Evolutionary conservation across 2,888 invertebrate species (phyloP).

Genomic region (Leucophora obtusa): DNA sequence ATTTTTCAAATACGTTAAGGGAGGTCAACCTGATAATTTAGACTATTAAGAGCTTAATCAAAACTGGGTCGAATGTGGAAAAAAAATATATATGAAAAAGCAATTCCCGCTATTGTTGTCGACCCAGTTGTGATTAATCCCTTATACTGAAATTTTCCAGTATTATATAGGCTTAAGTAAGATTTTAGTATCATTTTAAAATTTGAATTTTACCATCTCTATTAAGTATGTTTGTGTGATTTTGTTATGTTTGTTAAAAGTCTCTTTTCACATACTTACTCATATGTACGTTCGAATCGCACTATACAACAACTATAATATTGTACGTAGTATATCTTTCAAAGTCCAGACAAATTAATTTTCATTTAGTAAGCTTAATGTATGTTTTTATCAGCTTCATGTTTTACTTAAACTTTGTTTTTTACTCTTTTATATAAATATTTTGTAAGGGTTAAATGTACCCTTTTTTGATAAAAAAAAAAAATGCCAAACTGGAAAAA

Average conservation of each 20-base stretch:
- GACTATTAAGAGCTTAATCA: no score
- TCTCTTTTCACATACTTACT: constrained; percentile 1
- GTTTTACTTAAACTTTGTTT: not conserved
- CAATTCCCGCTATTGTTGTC: no score
- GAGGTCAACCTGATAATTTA: no score
- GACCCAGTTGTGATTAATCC: no score
- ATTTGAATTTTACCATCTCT: not conserved
- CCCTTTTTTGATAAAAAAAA: constrained; percentile 16
- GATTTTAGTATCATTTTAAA: not conserved
- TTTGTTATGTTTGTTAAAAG: not conserved
- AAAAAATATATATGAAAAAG: no score
- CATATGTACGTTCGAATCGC: not conserved
- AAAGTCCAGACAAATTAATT: constrained; percentile 64
- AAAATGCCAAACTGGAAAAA: not conserved
- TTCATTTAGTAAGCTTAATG: constrained; percentile 61
- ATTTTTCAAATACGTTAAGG: no score
- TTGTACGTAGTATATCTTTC: constrained; percentile 38
- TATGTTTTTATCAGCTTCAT: constrained; percentile 52
- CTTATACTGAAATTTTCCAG: no score
- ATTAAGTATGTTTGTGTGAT: not conserved
- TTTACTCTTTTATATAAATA: not conserved
- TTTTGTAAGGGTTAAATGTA: constrained; percentile 29
- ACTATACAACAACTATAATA: not conserved
- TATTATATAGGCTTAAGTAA: no score
- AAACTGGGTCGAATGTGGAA: no score